These are phyloP conservation scores for Dastarcus helophoroides DNA, from an alignment of 2,888 invertebrate genomes.

Conservation along the genomic window DNA sequence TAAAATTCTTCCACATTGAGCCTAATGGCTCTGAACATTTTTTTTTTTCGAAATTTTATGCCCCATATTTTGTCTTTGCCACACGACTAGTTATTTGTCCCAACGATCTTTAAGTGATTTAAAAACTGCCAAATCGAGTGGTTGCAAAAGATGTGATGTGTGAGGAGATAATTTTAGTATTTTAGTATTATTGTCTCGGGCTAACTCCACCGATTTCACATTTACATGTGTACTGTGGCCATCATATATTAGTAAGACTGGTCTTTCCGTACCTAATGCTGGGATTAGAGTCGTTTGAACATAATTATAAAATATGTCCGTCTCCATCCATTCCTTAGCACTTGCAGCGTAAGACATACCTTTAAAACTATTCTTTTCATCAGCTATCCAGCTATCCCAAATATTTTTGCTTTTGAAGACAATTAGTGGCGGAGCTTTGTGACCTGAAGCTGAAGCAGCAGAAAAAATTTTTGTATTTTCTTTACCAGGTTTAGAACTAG, in stretches of 20 bases:
- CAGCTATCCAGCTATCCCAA: constrained; percentile 28
- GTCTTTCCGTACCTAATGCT: constrained; percentile 15
- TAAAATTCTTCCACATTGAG: constrained; percentile 9
- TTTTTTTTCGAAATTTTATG: constrained; percentile 12
- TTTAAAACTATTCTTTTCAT: no score
- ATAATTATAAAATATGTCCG: constrained; percentile 22
- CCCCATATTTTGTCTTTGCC: constrained; percentile 12
- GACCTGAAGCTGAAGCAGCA: constrained; percentile 16
- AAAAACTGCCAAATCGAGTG: constrained; percentile 13
- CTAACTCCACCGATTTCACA: constrained; percentile 14
- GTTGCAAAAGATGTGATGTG: constrained; percentile 12
- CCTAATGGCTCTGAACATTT: constrained; percentile 9
- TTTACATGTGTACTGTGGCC: constrained; percentile 20
- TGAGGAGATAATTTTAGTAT: constrained; percentile 13
- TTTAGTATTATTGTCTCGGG: constrained; percentile 4
- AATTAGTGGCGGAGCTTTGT: constrained; percentile 27
- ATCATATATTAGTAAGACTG: constrained; percentile 15
- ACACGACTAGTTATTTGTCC: constrained; percentile 10
- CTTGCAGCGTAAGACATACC: constrained; percentile 23
- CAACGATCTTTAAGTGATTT: constrained; percentile 13
- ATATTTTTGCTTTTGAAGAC: constrained; percentile 27
- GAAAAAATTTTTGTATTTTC: constrained; percentile 4
- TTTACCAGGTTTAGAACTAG: constrained; percentile 9
- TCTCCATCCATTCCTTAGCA: constrained; percentile 24
- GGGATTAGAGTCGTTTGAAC: constrained; percentile 17